Conservation (phyloP, 2,113 vertebrate species). For the human region GRCh38 chr16:60489501-60490000, state of each 20-base stretch:
- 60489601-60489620: not conserved
- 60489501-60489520: not conserved
- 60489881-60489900: not conserved
- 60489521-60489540: not conserved
- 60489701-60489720: not conserved
- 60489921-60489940: not conserved
- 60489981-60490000: not conserved
- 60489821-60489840: not conserved
- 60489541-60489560: not conserved
- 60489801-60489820: not conserved
- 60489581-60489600: too few species aligned
- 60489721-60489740: not conserved
- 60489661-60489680: not conserved
- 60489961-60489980: too few species aligned
- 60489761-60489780: not conserved
- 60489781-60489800: not conserved
- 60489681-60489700: not conserved
- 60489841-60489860: not conserved
- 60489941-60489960: too few species aligned
- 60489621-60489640: not conserved
- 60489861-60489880: not conserved
- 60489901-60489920: not conserved
- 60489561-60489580: not conserved
- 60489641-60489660: not conserved
- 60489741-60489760: not conserved